Evolutionary conservation across 2,797 vertebrate species (phyloP), one percentile per base, ranked within the genome.

Genomic region (Acropternis orthonyx): DNA sequence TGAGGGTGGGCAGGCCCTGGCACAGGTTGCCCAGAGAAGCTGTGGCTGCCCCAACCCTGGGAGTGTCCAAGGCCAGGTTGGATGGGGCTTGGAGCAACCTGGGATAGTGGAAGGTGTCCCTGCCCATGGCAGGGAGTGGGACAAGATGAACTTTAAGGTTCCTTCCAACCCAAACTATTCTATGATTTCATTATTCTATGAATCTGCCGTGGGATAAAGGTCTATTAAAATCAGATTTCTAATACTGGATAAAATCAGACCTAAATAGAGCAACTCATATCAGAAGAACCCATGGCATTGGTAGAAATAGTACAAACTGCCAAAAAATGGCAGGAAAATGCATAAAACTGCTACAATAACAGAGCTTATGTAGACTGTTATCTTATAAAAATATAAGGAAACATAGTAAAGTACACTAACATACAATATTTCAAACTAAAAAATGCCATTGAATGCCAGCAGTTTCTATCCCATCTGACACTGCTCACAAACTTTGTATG

Each of bases 1-100:
- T 0, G 39, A 46, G 39, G 30, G 10, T 46, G 34, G 28, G 1
- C 0, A 39, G 41, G 26, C 3, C n/a, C 46, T 61, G 62, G 39
- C 39, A 27, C 54, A 68, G 55, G 30, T 7, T 36, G 32, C 26
- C 32, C 78, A 68, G 58, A 58, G 44, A 2, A 71, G 37, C 44
- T 89, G 58, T 1, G 56, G 56, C 49, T 71, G 65, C n/a, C 43
- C 49, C 51, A 63, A 34, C 43, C 51, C 51, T 71, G 56, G 27
- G 0, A 89, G 65, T 76, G 63, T 0, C 16, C 86, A n/a, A 62
- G 16, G 41, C 22, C 69, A 59, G 85, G 55, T 0, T 75, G 86
- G 48, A 49, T 0, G 0, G 46, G 46, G 21, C 10, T 81, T 1
- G 54, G 55, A 75, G 30, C 34, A 54, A 0, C 18, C 48, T 62